Percentiles rank a stretch among this genome's conserved stretches.
phyloP scores from a whole-genome alignment of 2,797 vertebrate species.

The Ctenopoma multispine region DNA sequence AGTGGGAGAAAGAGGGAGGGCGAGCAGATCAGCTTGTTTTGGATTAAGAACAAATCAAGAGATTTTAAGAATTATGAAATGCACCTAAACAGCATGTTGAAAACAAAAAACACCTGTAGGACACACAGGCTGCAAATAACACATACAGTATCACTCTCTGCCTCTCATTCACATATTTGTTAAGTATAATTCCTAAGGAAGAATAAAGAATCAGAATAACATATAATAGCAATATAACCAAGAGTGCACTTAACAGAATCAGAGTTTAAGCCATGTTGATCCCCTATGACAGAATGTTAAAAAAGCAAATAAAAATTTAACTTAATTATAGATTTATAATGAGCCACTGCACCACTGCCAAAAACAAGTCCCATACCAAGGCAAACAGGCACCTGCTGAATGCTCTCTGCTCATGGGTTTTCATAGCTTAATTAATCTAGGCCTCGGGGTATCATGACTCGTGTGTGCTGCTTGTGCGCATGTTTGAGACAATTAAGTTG shows the following conservation, averaged over 20 bases:
- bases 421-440: slow-evolving; percentile 88
- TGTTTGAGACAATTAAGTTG: slow-evolving; percentile 87
- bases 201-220: slow-evolving; percentile 36
- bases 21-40: slow-evolving; percentile 75
- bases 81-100: slow-evolving; percentile 39
- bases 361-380: slow-evolving; percentile 83
- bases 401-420: slow-evolving; percentile 83
- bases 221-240: slow-evolving; percentile 59
- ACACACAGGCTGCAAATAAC: slow-evolving; percentile 23
- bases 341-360: slow-evolving; percentile 80
- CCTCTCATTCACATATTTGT: slow-evolving; percentile 55
- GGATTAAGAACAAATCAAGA: slow-evolving; percentile 76
- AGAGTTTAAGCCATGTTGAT: slow-evolving; percentile 72
- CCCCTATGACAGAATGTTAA: slow-evolving; percentile 66
- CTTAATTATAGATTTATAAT: slow-evolving; percentile 86
- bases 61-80: slow-evolving; percentile 62
- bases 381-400: slow-evolving; percentile 86
- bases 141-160: slow-evolving; percentile 38
- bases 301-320: slow-evolving; percentile 82
- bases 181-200: slow-evolving; percentile 54
- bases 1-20: slow-evolving; percentile 11
- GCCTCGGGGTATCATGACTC: slow-evolving; percentile 87
- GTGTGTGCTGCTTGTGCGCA: slow-evolving; percentile 76
- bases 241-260: slow-evolving; percentile 71
- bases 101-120: slow-evolving; percentile 62